Conservation (phyloP, 2,888 invertebrate genomes). For the Scrobipalpa atriplicella region DNA sequence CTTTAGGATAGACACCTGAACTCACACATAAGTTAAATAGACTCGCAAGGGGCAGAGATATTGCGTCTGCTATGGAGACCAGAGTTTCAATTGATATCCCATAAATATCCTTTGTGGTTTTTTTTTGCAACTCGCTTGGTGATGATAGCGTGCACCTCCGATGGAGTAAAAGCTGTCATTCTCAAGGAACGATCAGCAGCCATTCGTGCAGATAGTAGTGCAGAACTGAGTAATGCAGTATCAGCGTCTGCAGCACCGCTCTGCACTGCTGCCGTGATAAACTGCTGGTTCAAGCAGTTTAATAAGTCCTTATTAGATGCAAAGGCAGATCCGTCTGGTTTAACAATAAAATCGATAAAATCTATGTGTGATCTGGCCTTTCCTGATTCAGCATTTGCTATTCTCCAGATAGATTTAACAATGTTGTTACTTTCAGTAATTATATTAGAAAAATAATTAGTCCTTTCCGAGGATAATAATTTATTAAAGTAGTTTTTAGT, state of each 20-base stretch:
- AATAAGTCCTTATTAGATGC: slow-evolving; percentile 9
- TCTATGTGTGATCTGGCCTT: background rate
- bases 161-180: slow-evolving; percentile 13
- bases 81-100: slow-evolving; percentile 23
- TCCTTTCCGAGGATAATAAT: background rate
- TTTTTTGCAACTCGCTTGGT: slow-evolving; percentile 18
- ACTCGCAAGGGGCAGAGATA: slow-evolving; percentile 2
- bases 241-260: slow-evolving; percentile 23
- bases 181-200: slow-evolving; percentile 14
- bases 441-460: background rate
- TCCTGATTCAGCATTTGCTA: slow-evolving; percentile 5
- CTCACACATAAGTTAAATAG: slow-evolving; percentile 24
- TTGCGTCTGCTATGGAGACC: background rate
- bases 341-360: background rate
- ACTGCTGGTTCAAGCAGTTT: slow-evolving; percentile 13
- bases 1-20: background rate
- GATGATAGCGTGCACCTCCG: slow-evolving; percentile 11
- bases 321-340: background rate
- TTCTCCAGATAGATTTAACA: slow-evolving; percentile 16
- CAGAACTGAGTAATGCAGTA: background rate
- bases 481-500: too few relatives aligned
- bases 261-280: slow-evolving; percentile 8
- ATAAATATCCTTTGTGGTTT: slow-evolving; percentile 29
- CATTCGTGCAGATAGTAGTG: background rate
- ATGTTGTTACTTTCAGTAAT: slow-evolving; percentile 10